Conservation (phyloP, 53 echinoderm and acorn worm genomes). For the Holothuria leucospilota region DNA sequence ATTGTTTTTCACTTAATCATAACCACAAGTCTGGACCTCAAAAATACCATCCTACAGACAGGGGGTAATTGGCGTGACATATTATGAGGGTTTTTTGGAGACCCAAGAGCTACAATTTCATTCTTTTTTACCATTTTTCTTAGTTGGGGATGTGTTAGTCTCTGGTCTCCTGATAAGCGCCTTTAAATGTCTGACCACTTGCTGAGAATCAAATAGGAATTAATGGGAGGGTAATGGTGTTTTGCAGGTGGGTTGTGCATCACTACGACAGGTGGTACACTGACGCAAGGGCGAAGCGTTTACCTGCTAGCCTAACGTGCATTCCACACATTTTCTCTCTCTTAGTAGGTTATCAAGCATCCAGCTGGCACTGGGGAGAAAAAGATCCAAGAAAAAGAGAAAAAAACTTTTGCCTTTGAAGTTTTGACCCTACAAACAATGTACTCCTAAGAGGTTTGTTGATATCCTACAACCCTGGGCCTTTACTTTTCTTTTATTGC, state of each 20-base stretch:
- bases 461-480: too few species aligned
- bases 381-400: too few species aligned
- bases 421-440: too few species aligned
- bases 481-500: too few species aligned
- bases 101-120: conserved; percentile 40
- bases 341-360: neutral
- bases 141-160: too few species aligned
- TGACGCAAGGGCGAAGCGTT: neutral
- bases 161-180: too few species aligned
- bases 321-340: conserved; percentile 43
- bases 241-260: conserved; percentile 31
- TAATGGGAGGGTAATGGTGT: conserved; percentile 34
- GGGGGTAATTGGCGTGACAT: conserved; percentile 33
- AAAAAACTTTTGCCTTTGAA: too few species aligned
- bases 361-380: too few species aligned
- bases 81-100: conserved; percentile 8
- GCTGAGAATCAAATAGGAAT: conserved; percentile 21
- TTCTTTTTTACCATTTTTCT: too few species aligned
- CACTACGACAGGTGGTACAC: conserved; percentile 22
- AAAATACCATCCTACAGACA: neutral
- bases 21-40: conserved; percentile 44
- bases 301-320: neutral
- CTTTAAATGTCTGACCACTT: conserved; percentile 16
- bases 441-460: too few species aligned
- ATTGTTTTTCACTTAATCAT: conserved; percentile 32